Evolutionary conservation across 2,888 invertebrate genomes (phyloP), one percentile per base, ranked within the genome.

Genomic region (Iphiclides podalirius): DNA sequence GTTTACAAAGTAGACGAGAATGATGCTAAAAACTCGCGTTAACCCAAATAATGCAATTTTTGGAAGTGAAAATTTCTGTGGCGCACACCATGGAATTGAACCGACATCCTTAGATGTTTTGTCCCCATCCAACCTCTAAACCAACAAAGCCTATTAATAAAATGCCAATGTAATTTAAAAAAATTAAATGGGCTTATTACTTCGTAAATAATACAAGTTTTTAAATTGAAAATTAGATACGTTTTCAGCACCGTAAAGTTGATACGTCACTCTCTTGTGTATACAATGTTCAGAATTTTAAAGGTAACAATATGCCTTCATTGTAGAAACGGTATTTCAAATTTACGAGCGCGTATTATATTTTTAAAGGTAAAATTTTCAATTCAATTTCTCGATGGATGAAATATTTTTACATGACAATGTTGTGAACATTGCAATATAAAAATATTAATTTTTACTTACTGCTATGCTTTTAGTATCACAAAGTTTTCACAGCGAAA

Each of bases 371-470:
- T 43, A 16, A 17, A 34, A 17, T 49, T 33, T 31, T 13, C 39
- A 20, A 49, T 34, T 49, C 20, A 39, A 40, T 43, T 47, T 51
- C 45, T 47, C 50, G 45, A 43, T 44, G 42, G 48, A 50, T 46
- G 50, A 54, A 43, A 49, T 42, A 48, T 42, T 47, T 31, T 56
- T 58, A 51, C 42, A 58, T 52, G 45, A 63, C 63, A 64, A 56
- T 61, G 59, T 63, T 56, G 61, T 57, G 55, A 63, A 65, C 59
- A 63, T 64, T 63, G 69, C 68, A 65, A 70, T 68, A 59, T 69
- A 55, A 55, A 53, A 60, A 62, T 31, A 31, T 60, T 63, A 70
- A 67, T 63, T 67, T 70, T 63, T 67, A 71, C 64, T 71, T 66
- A 64, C 43, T 58, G 20, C 9, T 42, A 15, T 1, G 31, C 33